phyloP scores from a whole-genome alignment of 2,888 invertebrate species.

The Aleiodes leptofemur region DNA sequence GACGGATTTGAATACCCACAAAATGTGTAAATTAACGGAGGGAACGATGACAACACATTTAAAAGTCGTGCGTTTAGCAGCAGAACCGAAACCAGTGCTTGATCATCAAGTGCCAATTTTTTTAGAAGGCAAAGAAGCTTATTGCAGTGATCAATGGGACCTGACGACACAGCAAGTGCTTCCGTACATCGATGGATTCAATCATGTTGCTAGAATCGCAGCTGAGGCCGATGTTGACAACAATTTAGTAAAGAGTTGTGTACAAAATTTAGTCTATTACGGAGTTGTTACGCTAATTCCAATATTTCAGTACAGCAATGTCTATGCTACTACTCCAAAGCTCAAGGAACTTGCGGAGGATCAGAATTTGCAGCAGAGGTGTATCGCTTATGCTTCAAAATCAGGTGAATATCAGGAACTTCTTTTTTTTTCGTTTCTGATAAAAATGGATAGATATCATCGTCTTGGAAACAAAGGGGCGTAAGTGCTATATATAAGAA shows the following conservation, averaged over 20 bases:
- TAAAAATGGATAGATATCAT: too few relatives aligned
- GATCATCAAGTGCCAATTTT: slow-evolving; percentile 95
- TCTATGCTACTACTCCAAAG: slow-evolving; percentile 87
- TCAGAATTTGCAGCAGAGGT: slow-evolving; percentile 82
- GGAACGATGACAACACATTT: slow-evolving; percentile 92
- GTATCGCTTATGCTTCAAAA: slow-evolving; percentile 83
- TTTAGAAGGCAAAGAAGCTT: slow-evolving; percentile 80
- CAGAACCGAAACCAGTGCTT: slow-evolving; percentile 87
- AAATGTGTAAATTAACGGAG: slow-evolving; percentile 87
- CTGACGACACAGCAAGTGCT: slow-evolving; percentile 94
- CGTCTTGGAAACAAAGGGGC: too few relatives aligned
- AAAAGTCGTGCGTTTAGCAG: slow-evolving; percentile 89
- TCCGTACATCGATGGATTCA: slow-evolving; percentile 93
- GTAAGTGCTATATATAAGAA: too few relatives aligned
- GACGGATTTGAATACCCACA: slow-evolving; percentile 87
- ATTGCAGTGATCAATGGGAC: slow-evolving; percentile 89
- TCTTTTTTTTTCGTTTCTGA: too few relatives aligned
- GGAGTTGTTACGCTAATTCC: slow-evolving; percentile 86
- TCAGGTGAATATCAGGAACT: slow-evolving; percentile 77
- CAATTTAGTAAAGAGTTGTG: slow-evolving; percentile 94
- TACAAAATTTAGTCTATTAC: slow-evolving; percentile 92
- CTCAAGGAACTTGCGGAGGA: slow-evolving; percentile 83
- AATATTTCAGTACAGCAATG: slow-evolving; percentile 90
- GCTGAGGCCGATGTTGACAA: slow-evolving; percentile 94
- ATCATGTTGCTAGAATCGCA: slow-evolving; percentile 93